Evolutionary conservation across 2,888 invertebrate genomes (phyloP).

Genomic region (Megamerina dolium): DNA sequence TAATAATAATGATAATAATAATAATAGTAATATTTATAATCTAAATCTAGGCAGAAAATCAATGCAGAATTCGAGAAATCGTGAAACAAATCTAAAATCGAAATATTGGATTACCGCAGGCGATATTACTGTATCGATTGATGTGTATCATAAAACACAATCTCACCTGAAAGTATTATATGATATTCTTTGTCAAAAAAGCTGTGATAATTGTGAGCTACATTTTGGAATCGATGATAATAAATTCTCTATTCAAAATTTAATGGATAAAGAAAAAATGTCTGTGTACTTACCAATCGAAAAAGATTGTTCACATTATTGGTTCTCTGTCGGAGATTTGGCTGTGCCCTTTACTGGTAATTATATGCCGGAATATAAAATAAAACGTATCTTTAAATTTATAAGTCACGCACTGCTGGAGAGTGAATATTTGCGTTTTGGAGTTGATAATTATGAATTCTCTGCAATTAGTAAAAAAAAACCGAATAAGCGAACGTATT

Average conservation of each 20-base stretch:
- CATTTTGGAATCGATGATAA: conserved; percentile 42
- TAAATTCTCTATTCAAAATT: conserved; percentile 25
- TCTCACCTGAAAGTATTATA: conserved; percentile 33
- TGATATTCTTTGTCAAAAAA: conserved; percentile 41
- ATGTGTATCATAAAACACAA: conserved; percentile 26
- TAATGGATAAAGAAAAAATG: conserved; percentile 12
- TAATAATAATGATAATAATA: conserved; percentile 20
- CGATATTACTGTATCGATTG: conserved; percentile 32
- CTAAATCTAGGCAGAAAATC: neutral
- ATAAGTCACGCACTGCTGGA: conserved; percentile 23
- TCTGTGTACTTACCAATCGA: conserved; percentile 22
- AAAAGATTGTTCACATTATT: conserved; percentile 37
- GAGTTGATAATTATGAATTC: conserved; percentile 41
- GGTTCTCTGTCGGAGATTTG: conserved; percentile 41
- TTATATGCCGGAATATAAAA: conserved; percentile 27
- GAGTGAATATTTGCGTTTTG: conserved; percentile 29
- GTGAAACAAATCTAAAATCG: conserved; percentile 19
- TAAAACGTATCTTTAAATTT: conserved; percentile 35
- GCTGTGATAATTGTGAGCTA: conserved; percentile 31
- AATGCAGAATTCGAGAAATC: neutral
- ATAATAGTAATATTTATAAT: too few species aligned
- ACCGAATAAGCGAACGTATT: conserved; percentile 28
- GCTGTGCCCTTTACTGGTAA: conserved; percentile 41
- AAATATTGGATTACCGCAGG: conserved; percentile 38
- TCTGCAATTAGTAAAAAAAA: conserved; percentile 35